Evolutionary conservation across 2,797 vertebrate species (phyloP), one percentile per base, ranked within the genome.

Genomic region (Enteromius mattozi): DNA sequence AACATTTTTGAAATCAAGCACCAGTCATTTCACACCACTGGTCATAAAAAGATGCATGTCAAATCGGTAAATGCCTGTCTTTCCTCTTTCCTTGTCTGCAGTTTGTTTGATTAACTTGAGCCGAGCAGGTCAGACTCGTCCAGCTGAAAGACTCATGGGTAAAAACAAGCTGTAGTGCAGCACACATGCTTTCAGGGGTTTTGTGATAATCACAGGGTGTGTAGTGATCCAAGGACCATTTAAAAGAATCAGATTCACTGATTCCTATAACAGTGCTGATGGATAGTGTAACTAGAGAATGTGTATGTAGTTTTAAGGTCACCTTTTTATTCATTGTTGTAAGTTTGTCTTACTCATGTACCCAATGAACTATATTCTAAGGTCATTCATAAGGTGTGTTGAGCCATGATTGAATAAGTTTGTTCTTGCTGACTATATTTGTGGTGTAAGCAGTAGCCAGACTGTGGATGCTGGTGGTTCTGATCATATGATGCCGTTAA

Each of bases 51-150:
- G 61, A 16, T 6, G 42, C 61, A 6, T 68, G 21, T 9, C n/a
- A n/a, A 54, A 49, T 82, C 37, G 3, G 59, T 80, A 19, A 54
- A 72, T 69, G 51, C 19, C 21, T 68, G 40, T 8, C 17, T 65
- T 70, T 47, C 16, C 24, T 16, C 59, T 82, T 14, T 37, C 13
- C 49, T 40, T 33, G 30, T 47, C 17, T 84, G 66, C 51, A 7
- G 71, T 80, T 77, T 74, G 74, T 82, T 75, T 84, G 68, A 54
- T 69, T 78, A 81, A 21, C 24, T 56, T 59, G 21, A 68, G 63
- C 17, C 37, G 21, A 85, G 78, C 86, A 84, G 85, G 89, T 89
- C 76, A 14, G 70, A 86, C 88, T 87, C 8, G 81, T 80, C 83
- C 66, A 9, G 54, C 56, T 85, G 76, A 87, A 85, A 84, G 80